Evolutionary conservation across 2,888 invertebrate genomes (phyloP).

Genomic region (Chorisops tibialis): DNA sequence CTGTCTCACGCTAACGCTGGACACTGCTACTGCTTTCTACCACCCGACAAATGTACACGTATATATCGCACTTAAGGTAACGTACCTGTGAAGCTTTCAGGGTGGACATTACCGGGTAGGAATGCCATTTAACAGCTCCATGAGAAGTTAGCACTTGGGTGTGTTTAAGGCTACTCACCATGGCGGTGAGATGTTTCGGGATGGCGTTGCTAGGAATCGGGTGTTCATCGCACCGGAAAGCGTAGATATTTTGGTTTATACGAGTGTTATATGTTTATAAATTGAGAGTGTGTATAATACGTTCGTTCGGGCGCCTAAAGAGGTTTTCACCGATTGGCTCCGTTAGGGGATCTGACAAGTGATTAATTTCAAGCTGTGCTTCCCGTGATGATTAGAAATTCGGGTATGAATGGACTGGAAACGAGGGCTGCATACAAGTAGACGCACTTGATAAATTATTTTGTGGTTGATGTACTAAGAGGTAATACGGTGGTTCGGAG

Average conservation of each 20-base stretch:
- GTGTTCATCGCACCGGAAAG: too few relatives aligned
- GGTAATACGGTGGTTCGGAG: too few relatives aligned
- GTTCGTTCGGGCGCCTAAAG: conserved; percentile 24
- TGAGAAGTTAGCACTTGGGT: conserved; percentile 24
- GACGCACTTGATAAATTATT: too few relatives aligned
- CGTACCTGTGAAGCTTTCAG: conserved; percentile 3
- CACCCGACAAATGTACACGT: too few relatives aligned
- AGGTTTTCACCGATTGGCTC: conserved; percentile 26
- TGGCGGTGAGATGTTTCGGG: conserved; percentile 6
- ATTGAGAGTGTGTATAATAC: conserved; percentile 3
- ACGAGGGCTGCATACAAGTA: too few relatives aligned
- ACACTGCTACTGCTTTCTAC: too few relatives aligned
- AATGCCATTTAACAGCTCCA: conserved; percentile 22
- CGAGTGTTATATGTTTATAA: background rate
- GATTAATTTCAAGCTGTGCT: conserved; percentile 21
- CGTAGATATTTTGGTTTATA: background rate
- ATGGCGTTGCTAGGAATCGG: too few relatives aligned
- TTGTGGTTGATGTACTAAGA: too few relatives aligned
- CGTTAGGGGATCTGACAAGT: conserved; percentile 23
- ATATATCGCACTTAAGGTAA: background rate
- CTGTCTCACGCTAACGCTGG: too few relatives aligned
- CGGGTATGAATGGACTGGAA: too few relatives aligned
- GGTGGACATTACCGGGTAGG: conserved; percentile 18
- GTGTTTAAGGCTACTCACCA: conserved; percentile 7
- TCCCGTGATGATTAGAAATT: conserved; percentile 12